Evolutionary conservation across 2,113 vertebrate species (phyloP), one percentile per base, ranked within the genome.

Genomic region (Speoplatyrhinus poulsoni): DNA sequence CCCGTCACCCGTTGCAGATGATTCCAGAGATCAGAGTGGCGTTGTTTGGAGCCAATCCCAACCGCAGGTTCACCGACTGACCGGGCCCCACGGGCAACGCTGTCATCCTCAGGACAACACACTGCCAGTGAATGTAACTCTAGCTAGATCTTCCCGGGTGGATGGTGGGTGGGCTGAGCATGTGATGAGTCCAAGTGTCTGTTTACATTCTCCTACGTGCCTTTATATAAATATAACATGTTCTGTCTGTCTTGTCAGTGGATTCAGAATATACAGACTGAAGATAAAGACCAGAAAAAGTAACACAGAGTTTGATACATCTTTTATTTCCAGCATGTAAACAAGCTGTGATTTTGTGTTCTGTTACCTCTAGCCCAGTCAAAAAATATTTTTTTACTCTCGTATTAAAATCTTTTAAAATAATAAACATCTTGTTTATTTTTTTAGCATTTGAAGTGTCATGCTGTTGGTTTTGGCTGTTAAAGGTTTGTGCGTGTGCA

Each of bases 31-130:
- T 99, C 76, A 91, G 96, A 85, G 93, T 92, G 77, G 90, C 89
- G 71, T 89, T 99, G 77, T 99, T 98, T 53, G 97, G 97, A 59
- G 91, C 92, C 69, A 99, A 99, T 83, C 93, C 89, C 76, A 98
- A 98, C 85, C 94, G 96, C 83, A 98, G 92, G 84, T 98, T 98
- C 87, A 73, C 91, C 91, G 96, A 99, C 91, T 99, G 92, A 93
- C 6, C n/a, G 3, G 12, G 15, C 13, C 6, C 6, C 52, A 13
- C 15, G 6, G 4, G 52, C 52, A 12, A 26, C 55, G 4, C 16
- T 17, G 16, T 52, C 36, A 15, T 56, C 16, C 2, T 26, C 26
- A 53, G 41, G 65, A 52, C 12, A 46, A 32, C 54, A 11, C 52
- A 3, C 16, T 62, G 9, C 8, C 5, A 60, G 46, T 36, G 11